phyloP scores from a whole-genome alignment of 2,888 invertebrate species.

The Sphaerophoria taeniata region DNA sequence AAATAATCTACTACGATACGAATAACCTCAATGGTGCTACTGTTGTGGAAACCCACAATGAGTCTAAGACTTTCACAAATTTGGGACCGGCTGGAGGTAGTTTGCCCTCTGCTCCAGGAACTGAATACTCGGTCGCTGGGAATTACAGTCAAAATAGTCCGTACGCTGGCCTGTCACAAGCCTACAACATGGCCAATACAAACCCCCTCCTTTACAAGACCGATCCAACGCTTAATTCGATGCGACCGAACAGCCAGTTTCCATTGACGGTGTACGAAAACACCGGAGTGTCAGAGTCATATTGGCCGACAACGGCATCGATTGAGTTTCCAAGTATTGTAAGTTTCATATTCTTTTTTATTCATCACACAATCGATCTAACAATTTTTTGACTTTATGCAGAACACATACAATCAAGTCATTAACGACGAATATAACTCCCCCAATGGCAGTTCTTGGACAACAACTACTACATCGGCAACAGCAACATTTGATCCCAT shows the following conservation, averaged over 20 bases:
- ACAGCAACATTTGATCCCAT: slow-evolving; percentile 50
- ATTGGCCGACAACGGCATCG: slow-evolving; percentile 76
- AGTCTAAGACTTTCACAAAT: slow-evolving; percentile 82
- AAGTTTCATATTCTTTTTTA: slow-evolving; percentile 8
- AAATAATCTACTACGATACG: slow-evolving; percentile 78
- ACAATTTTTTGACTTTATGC: slow-evolving; percentile 30
- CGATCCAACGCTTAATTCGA: slow-evolving; percentile 80
- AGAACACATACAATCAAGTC: slow-evolving; percentile 80
- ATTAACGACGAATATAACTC: slow-evolving; percentile 79
- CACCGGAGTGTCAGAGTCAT: slow-evolving; percentile 77
- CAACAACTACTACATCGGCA: slow-evolving; percentile 75
- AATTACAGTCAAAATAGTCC: slow-evolving; percentile 78
- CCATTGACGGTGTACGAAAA: slow-evolving; percentile 79
- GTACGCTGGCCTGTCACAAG: slow-evolving; percentile 77
- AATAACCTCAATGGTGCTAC: slow-evolving; percentile 66
- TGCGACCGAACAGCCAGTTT: slow-evolving; percentile 79
- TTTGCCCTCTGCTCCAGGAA: slow-evolving; percentile 7
- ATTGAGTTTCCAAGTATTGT: slow-evolving; percentile 79
- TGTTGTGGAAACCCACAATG: slow-evolving; percentile 79
- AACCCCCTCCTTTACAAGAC: slow-evolving; percentile 79
- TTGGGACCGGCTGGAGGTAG: slow-evolving; percentile 77
- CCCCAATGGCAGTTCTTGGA: slow-evolving; percentile 77
- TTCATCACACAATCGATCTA: not conserved
- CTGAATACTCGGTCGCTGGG: slow-evolving; percentile 76
- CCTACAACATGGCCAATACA: slow-evolving; percentile 79